phyloP scores from a whole-genome alignment of 1,140 invertebrate genomes.

The Zaprionus lachaisei region DNA sequence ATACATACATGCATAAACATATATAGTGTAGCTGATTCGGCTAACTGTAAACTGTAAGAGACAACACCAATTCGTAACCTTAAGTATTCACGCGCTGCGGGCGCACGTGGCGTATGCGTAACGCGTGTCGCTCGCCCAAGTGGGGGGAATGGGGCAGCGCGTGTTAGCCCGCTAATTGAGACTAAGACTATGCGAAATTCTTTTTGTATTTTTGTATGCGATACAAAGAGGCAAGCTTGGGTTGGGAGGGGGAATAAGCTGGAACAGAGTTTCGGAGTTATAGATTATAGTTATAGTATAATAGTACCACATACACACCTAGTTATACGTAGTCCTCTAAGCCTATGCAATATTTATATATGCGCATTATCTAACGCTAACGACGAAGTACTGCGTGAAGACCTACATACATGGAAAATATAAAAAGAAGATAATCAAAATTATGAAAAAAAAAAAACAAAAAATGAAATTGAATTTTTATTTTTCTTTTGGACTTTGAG shows the following conservation, averaged over 20 bases:
- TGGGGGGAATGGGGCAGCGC: slow-evolving; percentile 22
- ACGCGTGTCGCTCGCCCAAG: slow-evolving; percentile 31
- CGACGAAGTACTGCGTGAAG: slow-evolving; percentile 59
- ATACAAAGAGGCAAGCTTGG: slow-evolving; percentile 65
- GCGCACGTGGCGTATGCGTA: slow-evolving; percentile 40
- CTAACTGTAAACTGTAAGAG: slow-evolving; percentile 55
- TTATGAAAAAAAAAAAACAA: slow-evolving; percentile 60
- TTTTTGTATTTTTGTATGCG: slow-evolving; percentile 80
- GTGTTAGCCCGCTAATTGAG: slow-evolving; percentile 63
- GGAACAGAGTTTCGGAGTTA: slow-evolving; percentile 5
- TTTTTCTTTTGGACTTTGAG: slow-evolving; percentile 56
- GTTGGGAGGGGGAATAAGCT: background rate
- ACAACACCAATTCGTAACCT: slow-evolving; percentile 76
- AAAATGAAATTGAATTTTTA: slow-evolving; percentile 65
- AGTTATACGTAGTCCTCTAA: slow-evolving; percentile 31
- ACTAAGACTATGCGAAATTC: slow-evolving; percentile 75
- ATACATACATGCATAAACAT: slow-evolving; percentile 28
- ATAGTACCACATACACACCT: slow-evolving; percentile 1
- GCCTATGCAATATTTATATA: slow-evolving; percentile 55
- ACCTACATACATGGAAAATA: slow-evolving; percentile 80
- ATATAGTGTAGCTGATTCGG: slow-evolving; percentile 46
- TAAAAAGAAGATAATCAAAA: slow-evolving; percentile 83
- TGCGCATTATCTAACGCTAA: slow-evolving; percentile 55
- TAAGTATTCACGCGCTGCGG: slow-evolving; percentile 63
- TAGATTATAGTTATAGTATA: slow-evolving; percentile 5